Base-by-base conservation (phyloP, 2,113 vertebrate genomes). In the Sakesphorus luctuosus region DNA sequence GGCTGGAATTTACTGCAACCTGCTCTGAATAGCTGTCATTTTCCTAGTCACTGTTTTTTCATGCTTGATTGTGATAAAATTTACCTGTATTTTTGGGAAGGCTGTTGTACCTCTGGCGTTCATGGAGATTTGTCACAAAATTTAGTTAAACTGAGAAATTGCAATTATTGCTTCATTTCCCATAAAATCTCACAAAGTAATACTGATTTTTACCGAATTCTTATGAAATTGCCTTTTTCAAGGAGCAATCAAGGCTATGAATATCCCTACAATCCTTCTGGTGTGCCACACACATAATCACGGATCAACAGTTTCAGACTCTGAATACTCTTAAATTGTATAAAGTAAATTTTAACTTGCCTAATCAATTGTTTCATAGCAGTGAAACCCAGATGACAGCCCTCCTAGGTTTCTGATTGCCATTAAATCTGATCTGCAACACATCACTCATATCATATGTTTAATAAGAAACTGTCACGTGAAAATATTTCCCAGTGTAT, bases 141-240 rank as follows among this genome's bases (percentile, higher is more conserved):
- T 40, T 91, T 26, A 93, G 68, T 55, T 76, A 35, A 77, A 61
- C 31, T 26, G 35, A 77, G 43, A 72, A 93, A 52, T 74, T 72
- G 36, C 29, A 96, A 95, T 92, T 86, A 85, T 31, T 80, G 56
- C 63, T 85, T 94, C 56, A 53, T 52, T 94, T 46, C 56, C 56
- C 26, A 58, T 19, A 84, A 59, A 80, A n/a, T 56, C 78, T 91
- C 53, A 76, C 49, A 73, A 88, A 93, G 49, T 43, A 88, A 93
- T 36, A 24, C 68, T 71, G 81, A 89, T 87, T 87, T 83, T 74
- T 78, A 74, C 43, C 40, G 71, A 69, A 67, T 59, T 46, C 76
- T 79, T 77, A 29, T 10, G 18, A 68, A 86, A 75, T 20, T 69
- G 77, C 43, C 46, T 76, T 90, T 96, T 84, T 25, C 88, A 87